These are phyloP conservation scores for Regulus satrapa DNA, from an alignment of 2,113 vertebrate genomes.

Conservation along the genomic window DNA sequence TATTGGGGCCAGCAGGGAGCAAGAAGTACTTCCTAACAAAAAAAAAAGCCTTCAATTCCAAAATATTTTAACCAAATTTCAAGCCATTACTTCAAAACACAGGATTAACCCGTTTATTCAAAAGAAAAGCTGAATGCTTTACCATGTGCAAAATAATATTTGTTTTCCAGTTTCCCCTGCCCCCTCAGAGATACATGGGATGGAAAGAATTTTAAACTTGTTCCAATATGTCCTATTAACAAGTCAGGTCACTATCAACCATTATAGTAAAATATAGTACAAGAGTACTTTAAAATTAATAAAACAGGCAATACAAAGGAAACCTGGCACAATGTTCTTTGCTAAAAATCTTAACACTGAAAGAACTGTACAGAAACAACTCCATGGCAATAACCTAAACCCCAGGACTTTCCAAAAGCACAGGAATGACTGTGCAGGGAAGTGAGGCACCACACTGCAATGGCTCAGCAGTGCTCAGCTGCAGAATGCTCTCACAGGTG, in stretches of 20 bases:
- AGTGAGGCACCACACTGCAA: neutral
- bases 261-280: conserved; percentile 9
- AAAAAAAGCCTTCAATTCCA: neutral
- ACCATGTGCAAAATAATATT: neutral
- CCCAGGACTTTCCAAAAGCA: neutral
- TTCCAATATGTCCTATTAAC: neutral
- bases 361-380: neutral
- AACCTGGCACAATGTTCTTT: neutral
- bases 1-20: neutral
- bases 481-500: neutral
- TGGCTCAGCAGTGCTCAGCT: neutral
- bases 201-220: neutral
- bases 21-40: neutral
- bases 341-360: neutral
- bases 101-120: neutral
- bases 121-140: neutral
- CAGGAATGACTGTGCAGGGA: neutral
- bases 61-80: neutral
- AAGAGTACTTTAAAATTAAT: neutral
- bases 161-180: neutral
- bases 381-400: neutral
- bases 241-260: neutral
- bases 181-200: neutral
- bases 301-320: neutral
- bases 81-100: neutral